phyloP scores from a whole-genome alignment of 2,113 vertebrate genomes.

The Monarcha castaneiventris region DNA sequence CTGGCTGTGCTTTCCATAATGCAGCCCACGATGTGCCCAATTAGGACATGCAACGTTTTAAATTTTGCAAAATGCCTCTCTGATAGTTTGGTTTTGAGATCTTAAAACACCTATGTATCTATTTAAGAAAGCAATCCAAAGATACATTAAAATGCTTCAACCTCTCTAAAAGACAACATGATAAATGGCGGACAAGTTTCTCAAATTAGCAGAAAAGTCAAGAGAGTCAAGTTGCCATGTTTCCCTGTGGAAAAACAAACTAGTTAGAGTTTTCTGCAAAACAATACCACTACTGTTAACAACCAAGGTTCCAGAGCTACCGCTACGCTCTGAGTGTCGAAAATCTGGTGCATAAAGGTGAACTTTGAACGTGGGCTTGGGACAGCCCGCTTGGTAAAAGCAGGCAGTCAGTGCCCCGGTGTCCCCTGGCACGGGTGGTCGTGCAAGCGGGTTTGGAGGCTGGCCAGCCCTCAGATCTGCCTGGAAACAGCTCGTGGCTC shows the following conservation, averaged over 20 bases:
- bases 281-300: neutral
- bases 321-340: rapidly evolving
- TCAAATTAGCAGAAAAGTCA: neutral
- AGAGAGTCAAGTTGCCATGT: rapidly evolving
- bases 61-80: neutral
- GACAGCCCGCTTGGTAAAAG: rapidly evolving
- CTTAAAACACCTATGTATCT: neutral
- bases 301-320: neutral
- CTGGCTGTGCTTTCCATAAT: rapidly evolving
- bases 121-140: neutral
- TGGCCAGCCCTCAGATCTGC: neutral
- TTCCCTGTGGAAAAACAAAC: neutral
- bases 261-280: neutral
- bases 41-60: neutral
- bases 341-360: neutral
- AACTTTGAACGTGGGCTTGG: neutral
- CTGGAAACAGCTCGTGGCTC: neutral
- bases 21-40: neutral
- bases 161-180: rapidly evolving
- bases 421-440: neutral
- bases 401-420: rapidly evolving
- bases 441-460: neutral
- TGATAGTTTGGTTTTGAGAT: neutral
- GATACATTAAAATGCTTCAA: neutral
- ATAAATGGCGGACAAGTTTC: neutral